A percentile compares a stretch with the other conserved stretches of the same genome.
These are phyloP conservation scores for Drosophila ambigua DNA, from an alignment of 1,140 invertebrate genomes.

Conservation along the genomic window DNA sequence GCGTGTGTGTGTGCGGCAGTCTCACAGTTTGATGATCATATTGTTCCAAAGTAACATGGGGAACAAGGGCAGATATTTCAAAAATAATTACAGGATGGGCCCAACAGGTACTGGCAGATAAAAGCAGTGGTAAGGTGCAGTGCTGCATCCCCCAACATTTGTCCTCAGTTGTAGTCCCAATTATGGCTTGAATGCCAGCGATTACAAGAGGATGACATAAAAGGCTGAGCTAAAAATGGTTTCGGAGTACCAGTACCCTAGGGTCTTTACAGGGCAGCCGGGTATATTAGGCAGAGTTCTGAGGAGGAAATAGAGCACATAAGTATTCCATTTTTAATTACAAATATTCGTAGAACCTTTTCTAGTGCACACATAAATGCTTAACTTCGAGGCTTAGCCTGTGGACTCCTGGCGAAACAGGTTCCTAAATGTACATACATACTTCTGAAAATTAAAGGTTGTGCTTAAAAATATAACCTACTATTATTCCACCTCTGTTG, in stretches of 20 bases:
- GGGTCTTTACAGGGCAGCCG: neutral
- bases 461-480: no score
- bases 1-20: neutral
- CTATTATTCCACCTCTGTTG: no score
- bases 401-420: no score
- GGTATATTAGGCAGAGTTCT: no score
- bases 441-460: no score
- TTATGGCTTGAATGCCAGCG: constrained; percentile 32
- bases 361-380: no score
- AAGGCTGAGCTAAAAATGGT: constrained; percentile 17
- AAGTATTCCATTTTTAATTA: no score
- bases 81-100: constrained; percentile 25
- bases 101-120: constrained; percentile 28
- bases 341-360: no score
- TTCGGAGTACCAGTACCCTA: neutral
- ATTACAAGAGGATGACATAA: constrained; percentile 21
- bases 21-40: constrained; percentile 32
- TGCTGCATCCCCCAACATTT: constrained; percentile 4
- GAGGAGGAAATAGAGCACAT: no score
- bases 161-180: constrained; percentile 18
- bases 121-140: no score
- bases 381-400: no score
- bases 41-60: constrained; percentile 13
- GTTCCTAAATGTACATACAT: no score
- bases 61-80: constrained; percentile 27